These are phyloP conservation scores for Dryadula phaetusa DNA, from an alignment of 2,888 invertebrate genomes.

Conservation along the genomic window DNA sequence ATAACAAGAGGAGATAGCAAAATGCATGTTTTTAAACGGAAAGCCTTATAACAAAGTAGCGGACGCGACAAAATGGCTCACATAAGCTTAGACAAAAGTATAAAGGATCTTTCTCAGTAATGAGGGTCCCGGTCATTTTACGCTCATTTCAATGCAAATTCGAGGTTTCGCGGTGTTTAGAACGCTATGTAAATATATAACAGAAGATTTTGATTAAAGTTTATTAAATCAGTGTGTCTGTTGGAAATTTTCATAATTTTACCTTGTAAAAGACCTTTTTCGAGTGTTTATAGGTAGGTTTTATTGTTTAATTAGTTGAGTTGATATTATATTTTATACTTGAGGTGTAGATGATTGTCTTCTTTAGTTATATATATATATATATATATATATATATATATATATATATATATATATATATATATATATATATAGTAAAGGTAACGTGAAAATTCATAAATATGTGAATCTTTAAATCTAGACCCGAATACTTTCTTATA, in stretches of 20 bases:
- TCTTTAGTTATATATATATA: too few relatives aligned
- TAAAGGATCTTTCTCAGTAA: slow-evolving; percentile 68
- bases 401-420: too few relatives aligned
- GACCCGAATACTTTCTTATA: too few relatives aligned
- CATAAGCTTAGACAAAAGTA: slow-evolving; percentile 74
- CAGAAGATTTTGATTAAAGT: slow-evolving; percentile 79
- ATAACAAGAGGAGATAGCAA: slow-evolving; percentile 53
- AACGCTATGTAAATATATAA: slow-evolving; percentile 73
- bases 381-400: too few relatives aligned
- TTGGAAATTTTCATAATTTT: slow-evolving; percentile 26
- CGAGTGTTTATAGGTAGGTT: background rate
- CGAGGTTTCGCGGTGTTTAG: slow-evolving; percentile 73
- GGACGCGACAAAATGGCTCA: slow-evolving; percentile 56
- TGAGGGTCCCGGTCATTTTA: slow-evolving; percentile 76
- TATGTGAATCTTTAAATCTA: too few relatives aligned
- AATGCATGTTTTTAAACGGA: slow-evolving; percentile 59
- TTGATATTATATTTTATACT: too few relatives aligned
- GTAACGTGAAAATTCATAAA: too few relatives aligned
- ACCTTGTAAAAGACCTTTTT: background rate
- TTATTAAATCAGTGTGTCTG: slow-evolving; percentile 58
- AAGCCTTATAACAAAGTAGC: slow-evolving; percentile 59
- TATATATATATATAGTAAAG: too few relatives aligned
- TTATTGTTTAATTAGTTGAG: background rate
- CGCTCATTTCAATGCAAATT: slow-evolving; percentile 81
- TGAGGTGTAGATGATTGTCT: too few relatives aligned